phyloP scores from a whole-genome alignment of 2,797 vertebrate genomes.

The Menidia menidia region DNA sequence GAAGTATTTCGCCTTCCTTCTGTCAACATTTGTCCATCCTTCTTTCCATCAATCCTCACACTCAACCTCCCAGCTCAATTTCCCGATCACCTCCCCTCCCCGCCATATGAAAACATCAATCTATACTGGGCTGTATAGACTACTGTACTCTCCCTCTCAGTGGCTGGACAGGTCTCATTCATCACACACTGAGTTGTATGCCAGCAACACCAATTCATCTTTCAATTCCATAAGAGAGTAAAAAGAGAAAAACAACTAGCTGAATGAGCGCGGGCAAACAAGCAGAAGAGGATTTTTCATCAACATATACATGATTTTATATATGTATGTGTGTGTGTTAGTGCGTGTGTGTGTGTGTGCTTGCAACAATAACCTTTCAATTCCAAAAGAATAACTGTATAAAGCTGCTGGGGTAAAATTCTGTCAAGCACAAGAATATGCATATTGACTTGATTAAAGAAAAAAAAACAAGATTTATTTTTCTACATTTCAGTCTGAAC shows the following conservation, averaged over 20 bases:
- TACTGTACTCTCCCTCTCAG: constrained; percentile 56
- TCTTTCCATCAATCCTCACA: constrained; percentile 34
- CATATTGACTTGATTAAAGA: no score
- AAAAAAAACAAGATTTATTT: no score
- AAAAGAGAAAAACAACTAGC: constrained; percentile 44
- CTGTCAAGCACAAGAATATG: no score
- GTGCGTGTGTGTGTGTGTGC: no score
- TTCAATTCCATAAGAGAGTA: constrained; percentile 69
- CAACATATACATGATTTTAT: no score
- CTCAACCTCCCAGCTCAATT: constrained; percentile 35
- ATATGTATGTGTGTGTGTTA: no score
- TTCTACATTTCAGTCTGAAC: no score
- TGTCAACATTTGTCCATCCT: constrained; percentile 44
- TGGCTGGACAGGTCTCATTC: constrained; percentile 73
- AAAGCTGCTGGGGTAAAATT: no score
- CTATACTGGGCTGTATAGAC: constrained; percentile 57
- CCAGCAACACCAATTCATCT: constrained; percentile 70
- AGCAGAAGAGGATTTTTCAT: neutral
- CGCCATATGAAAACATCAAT: constrained; percentile 70
- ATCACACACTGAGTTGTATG: constrained; percentile 59
- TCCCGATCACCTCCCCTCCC: constrained; percentile 28
- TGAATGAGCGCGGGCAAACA: constrained; percentile 18
- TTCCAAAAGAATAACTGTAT: no score
- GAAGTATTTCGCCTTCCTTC: constrained; percentile 37
- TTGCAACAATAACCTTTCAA: no score